Evolutionary conservation across 1,140 invertebrate species (phyloP), one percentile per base, ranked within the genome.

Genomic region (Drosophila santomea): DNA sequence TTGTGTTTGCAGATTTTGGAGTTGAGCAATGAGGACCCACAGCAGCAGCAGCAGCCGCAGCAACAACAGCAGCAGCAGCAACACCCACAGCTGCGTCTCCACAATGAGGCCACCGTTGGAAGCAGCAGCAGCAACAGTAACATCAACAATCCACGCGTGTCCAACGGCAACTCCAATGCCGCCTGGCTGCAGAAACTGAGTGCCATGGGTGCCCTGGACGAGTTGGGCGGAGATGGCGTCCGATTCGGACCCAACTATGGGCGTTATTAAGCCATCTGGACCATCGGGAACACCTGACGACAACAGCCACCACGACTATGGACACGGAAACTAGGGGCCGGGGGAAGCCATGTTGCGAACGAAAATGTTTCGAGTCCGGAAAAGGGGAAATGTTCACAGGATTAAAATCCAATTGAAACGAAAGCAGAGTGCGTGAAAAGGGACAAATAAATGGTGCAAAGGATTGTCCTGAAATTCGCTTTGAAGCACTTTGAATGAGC

Each of bases 11-110:
- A 91, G 90, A 91, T 91, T 74, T 91, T 91, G 80, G 90, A 91
- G 72, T 91, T 90, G 48, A 91, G 90, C 83, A 91, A 90, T 80
- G 90, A 91, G 76, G 90, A 91, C 60, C 72, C 86, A 63, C 90
- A 85, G 50, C 84, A 76, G 39, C 83, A 83, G 39, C 76, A 78
- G 28, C 75, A 72, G 32, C 74, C 55, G 44, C 62, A 28, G 28
- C 25, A 25, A 4, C 25, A 25, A 4, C 32, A 32, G 32, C 32
- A 57, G n/a, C n/a, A n/a, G 47, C 76, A 81, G 23, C 85, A 77
- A 54, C 88, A 86, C 77, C 74, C 74, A 77, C 58, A 54, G 50
- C 54, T 89, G 72, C 83, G 83, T 83, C 72, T 83, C 38, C 83
- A 76, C 80, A 88, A 88, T 75, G 83, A 88, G 83, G 84, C 72